Conservation (phyloP, 23 tunicate genomes). For the Ascidia mentula region DNA sequence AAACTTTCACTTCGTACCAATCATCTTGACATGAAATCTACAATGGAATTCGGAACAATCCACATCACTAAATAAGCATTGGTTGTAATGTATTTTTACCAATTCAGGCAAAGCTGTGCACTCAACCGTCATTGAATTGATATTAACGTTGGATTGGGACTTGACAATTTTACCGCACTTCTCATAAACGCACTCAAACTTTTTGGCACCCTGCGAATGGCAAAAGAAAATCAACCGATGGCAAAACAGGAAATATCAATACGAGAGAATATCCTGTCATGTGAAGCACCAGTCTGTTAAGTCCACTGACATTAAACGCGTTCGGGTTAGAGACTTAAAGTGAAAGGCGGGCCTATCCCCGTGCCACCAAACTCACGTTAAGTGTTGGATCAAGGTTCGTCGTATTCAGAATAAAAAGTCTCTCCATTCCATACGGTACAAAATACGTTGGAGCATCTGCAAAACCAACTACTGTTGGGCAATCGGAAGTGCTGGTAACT, state of each 20-base stretch:
- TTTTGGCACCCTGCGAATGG: neutral
- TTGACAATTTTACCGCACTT: constrained; percentile 24
- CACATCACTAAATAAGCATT: no score
- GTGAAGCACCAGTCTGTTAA: neutral
- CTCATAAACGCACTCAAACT: constrained; percentile 16
- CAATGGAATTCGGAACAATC: no score
- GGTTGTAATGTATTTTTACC: constrained; percentile 23
- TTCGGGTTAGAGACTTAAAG: neutral
- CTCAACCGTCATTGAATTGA: constrained; percentile 1
- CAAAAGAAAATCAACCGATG: neutral
- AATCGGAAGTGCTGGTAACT: neutral
- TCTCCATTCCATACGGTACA: neutral
- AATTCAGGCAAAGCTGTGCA: constrained; percentile 20
- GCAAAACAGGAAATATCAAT: neutral
- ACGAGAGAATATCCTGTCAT: neutral
- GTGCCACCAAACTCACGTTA: neutral
- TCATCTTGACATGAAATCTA: constrained; percentile 16
- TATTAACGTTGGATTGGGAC: neutral
- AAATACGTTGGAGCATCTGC: neutral
- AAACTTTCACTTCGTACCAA: constrained; percentile 1
- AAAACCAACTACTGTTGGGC: constrained; percentile 46
- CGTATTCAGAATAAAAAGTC: neutral
- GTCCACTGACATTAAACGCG: neutral
- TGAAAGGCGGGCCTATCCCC: neutral
- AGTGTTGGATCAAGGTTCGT: neutral